Percentiles rank a stretch among this genome's conserved stretches.
Conservation (phyloP, 2,797 vertebrate species). For the Orestias chungarensis region DNA sequence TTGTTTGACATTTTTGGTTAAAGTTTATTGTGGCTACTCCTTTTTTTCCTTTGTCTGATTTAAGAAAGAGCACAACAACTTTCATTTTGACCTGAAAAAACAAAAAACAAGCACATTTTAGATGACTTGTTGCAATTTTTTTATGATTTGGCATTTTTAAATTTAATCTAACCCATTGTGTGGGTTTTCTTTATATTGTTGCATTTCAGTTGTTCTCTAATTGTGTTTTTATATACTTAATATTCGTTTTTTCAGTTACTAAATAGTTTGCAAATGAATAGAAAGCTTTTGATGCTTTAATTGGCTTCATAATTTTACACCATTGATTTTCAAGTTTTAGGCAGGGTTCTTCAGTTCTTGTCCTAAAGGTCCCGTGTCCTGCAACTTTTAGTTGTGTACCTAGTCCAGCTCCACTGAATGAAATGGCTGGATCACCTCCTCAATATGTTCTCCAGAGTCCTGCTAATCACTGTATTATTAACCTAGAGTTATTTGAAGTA, state of each 20-base stretch:
- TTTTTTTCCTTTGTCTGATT: not conserved
- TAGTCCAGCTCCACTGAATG: no score
- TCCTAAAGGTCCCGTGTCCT: no score
- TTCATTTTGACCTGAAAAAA: not conserved
- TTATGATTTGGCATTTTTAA: not conserved
- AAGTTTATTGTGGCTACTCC: not conserved
- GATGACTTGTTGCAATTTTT: not conserved
- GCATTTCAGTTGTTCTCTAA: not conserved
- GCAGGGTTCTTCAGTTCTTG: no score
- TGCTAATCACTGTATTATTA: no score
- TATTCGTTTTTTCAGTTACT: not conserved
- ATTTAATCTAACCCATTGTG: not conserved
- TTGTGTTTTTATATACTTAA: not conserved
- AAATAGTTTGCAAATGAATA: not conserved
- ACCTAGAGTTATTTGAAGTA: no score
- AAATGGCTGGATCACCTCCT: no score
- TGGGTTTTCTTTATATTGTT: not conserved
- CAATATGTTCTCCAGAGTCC: no score
- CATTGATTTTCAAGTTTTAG: no score
- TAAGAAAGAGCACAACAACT: not conserved
- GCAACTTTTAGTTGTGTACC: no score
- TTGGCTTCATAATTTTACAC: no score
- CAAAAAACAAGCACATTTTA: no score
- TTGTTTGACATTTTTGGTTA: not conserved
- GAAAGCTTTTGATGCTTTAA: no score